These are phyloP conservation scores for Thermophis baileyi DNA, from an alignment of 2,113 vertebrate genomes.

Conservation along the genomic window DNA sequence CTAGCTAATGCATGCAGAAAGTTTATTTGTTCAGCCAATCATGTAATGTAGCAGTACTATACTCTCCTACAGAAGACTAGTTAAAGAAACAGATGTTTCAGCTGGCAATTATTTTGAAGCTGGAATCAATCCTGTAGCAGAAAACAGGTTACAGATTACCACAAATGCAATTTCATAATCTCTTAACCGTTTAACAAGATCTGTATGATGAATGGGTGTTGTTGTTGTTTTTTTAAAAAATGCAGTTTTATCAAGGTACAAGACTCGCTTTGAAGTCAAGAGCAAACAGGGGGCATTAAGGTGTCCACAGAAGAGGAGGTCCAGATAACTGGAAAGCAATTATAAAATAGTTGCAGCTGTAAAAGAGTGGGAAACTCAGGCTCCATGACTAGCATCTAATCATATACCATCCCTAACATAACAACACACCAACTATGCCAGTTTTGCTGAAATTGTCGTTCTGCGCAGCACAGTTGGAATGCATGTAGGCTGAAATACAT, in stretches of 20 bases:
- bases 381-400: background rate
- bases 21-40: slow-evolving; percentile 6
- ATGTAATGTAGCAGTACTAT: background rate
- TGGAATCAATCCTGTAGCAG: background rate
- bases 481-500: background rate
- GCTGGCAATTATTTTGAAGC: background rate
- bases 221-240: background rate
- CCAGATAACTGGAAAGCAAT: background rate
- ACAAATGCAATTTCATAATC: background rate
- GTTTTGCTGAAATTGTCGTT: background rate
- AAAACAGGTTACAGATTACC: fast-evolving
- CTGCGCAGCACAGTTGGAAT: too few species aligned
- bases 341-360: background rate
- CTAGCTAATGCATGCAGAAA: background rate
- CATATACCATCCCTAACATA: background rate
- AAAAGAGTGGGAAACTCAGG: background rate
- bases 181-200: background rate
- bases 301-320: background rate
- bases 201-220: background rate
- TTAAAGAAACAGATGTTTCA: background rate
- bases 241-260: background rate
- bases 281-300: background rate
- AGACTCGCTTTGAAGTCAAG: background rate
- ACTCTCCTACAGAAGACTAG: background rate
- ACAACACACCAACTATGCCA: background rate